These are phyloP conservation scores for Characodon lateralis DNA, from an alignment of 2,797 vertebrate genomes.

Conservation along the genomic window DNA sequence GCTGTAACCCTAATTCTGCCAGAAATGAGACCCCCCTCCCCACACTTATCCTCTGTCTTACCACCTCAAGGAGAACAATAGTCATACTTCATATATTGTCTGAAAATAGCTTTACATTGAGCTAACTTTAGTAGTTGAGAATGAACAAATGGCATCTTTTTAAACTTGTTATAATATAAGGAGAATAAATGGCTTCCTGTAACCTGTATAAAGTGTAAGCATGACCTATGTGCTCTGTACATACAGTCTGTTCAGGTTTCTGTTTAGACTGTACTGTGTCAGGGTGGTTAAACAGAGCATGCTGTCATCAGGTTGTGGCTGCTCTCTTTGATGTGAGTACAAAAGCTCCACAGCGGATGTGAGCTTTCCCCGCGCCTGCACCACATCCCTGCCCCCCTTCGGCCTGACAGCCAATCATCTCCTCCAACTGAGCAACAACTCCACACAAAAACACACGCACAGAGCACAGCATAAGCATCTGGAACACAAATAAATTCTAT, in stretches of 20 bases:
- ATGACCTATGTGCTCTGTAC: constrained; percentile 8
- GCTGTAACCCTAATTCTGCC: constrained; percentile 44
- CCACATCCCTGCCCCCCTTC: constrained; percentile 7
- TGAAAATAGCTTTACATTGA: not conserved
- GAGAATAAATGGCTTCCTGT: constrained; percentile 12
- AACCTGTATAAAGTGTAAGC: not conserved
- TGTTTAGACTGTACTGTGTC: constrained; percentile 42
- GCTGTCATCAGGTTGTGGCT: constrained; percentile 53
- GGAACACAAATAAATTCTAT: constrained; percentile 82
- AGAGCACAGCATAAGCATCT: constrained; percentile 76
- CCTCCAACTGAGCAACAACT: constrained; percentile 56
- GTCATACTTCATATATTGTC: constrained; percentile 5
- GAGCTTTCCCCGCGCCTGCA: constrained; percentile 44
- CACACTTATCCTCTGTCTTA: constrained; percentile 16
- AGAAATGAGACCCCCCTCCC: constrained; percentile 36
- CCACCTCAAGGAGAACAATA: constrained; percentile 1
- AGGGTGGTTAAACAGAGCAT: constrained; percentile 47
- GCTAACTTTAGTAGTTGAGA: constrained; percentile 1
- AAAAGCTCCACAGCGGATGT: constrained; percentile 71
- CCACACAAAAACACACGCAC: constrained; percentile 38
- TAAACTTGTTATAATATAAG: constrained; percentile 5
- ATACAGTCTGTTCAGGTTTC: constrained; percentile 35
- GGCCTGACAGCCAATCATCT: constrained; percentile 56
- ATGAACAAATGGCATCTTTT: not conserved
- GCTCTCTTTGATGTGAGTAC: constrained; percentile 68